These are phyloP conservation scores for Coregonus suidteri DNA, from an alignment of 2,797 vertebrate species.

Conservation along the genomic window DNA sequence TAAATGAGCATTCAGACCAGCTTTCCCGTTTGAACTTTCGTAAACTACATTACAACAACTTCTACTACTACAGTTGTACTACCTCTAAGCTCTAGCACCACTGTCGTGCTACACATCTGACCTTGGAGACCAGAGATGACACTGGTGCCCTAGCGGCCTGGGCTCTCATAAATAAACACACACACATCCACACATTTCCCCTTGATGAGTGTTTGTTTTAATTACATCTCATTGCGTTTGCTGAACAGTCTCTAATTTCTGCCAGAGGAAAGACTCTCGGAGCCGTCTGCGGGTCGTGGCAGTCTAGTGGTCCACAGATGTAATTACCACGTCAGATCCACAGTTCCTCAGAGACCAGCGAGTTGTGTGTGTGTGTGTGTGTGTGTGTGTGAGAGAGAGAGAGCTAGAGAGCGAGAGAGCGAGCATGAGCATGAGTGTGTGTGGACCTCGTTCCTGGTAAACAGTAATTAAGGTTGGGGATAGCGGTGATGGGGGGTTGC, in stretches of 20 bases:
- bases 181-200: slow-evolving; percentile 18
- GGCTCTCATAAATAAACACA: slow-evolving; percentile 66
- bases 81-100: background rate
- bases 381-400: background rate
- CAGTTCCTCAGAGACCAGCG: slow-evolving; percentile 30
- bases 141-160: slow-evolving; percentile 47
- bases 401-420: too few relatives aligned
- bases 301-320: slow-evolving; percentile 72
- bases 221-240: slow-evolving; percentile 71
- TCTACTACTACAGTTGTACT: background rate
- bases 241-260: slow-evolving; percentile 74
- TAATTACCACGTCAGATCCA: slow-evolving; percentile 75
- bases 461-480: slow-evolving; percentile 76
- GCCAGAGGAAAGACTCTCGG: slow-evolving; percentile 65
- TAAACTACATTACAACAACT: too few relatives aligned
- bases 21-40: too few relatives aligned
- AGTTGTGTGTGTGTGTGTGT: background rate
- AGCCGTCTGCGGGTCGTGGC: slow-evolving; percentile 74
- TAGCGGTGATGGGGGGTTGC: slow-evolving; percentile 28
- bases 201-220: slow-evolving; percentile 62
- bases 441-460: slow-evolving; percentile 70
- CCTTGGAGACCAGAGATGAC: slow-evolving; percentile 24
- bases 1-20: too few relatives aligned
- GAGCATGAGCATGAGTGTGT: background rate
- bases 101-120: background rate